Evolutionary conservation across 2,113 vertebrate genomes (phyloP), one percentile per base, ranked within the genome.

Genomic region (Romanogobio albipinnatus): DNA sequence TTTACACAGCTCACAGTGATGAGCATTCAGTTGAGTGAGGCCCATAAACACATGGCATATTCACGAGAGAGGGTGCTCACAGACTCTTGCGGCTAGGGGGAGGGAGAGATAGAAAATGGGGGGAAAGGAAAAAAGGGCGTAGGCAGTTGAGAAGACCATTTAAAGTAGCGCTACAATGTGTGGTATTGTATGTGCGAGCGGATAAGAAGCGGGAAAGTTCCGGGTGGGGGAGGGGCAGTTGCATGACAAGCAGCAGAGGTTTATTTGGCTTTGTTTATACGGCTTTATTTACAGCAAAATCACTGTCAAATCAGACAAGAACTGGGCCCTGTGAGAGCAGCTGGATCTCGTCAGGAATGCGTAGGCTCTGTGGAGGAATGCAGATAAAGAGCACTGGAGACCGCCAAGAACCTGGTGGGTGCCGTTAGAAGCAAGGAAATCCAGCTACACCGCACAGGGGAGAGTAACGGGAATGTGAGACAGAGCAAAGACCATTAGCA

Each of bases 241-340:
- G 82, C 59, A 24, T 84, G 74, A 66, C 58, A 56, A 36, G 45
- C 59, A 39, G 59, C 43, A 56, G 22, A 19, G 39, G 74, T 77
- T 62, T 68, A 56, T 78, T 76, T 68, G 59, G 66, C 80, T 82
- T 70, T 71, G 80, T 82, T 81, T 81, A 51, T 68, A 70, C 2
- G 68, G 68, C 83, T 76, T 71, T 77, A 84, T 87, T 89, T 87
- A 85, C 76, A 77, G 81, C 78, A 61, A 84, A 89, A 89, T 85
- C 59, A 80, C 70, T 76, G 84, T 86, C 59, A 43, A 71, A 76
- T 87, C 47, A 59, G 77, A 75, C 26, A 39, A 51, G 43, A 77
- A 9, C 66, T 49, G 56, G 7, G 4, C 13, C 47, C 76, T 81
- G 62, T 53, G 56, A 77, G 51, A 82, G 76, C 86, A 89, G 86